Conservation (phyloP, 2,797 vertebrate species). For the Cyprinella venusta region DNA sequence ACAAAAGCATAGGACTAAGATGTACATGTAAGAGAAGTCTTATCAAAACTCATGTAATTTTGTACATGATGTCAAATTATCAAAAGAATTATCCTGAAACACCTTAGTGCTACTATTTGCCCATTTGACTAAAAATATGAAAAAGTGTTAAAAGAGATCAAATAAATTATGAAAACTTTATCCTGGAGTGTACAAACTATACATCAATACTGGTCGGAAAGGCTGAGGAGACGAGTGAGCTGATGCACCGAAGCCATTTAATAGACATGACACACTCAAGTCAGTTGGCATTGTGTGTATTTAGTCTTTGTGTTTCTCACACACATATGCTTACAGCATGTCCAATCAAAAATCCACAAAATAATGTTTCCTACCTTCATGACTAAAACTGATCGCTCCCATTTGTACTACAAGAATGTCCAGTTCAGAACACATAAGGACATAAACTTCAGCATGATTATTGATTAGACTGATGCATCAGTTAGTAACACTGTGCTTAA, state of each 20-base stretch:
- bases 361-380: constrained; percentile 42
- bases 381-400: constrained; percentile 39
- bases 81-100: constrained; percentile 48
- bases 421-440: constrained; percentile 18
- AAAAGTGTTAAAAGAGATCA: constrained; percentile 47
- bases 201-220: constrained; percentile 79
- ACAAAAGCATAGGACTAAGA: constrained; percentile 64
- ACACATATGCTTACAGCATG: constrained; percentile 34
- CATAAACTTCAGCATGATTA: constrained; percentile 14
- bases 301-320: constrained; percentile 53
- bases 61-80: constrained; percentile 51
- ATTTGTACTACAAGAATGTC: constrained; percentile 31
- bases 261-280: constrained; percentile 62
- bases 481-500: neutral
- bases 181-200: constrained; percentile 68
- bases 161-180: constrained; percentile 67
- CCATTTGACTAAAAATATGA: constrained; percentile 39
- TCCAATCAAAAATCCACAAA: constrained; percentile 50
- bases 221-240: constrained; percentile 55
- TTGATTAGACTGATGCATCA: neutral
- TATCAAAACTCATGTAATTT: constrained; percentile 18
- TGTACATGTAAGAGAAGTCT: constrained; percentile 44
- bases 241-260: constrained; percentile 56
- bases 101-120: constrained; percentile 55
- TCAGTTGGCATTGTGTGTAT: constrained; percentile 77